These are phyloP conservation scores for Palaemon carinicauda DNA, from an alignment of 1,140 invertebrate species.

Conservation along the genomic window DNA sequence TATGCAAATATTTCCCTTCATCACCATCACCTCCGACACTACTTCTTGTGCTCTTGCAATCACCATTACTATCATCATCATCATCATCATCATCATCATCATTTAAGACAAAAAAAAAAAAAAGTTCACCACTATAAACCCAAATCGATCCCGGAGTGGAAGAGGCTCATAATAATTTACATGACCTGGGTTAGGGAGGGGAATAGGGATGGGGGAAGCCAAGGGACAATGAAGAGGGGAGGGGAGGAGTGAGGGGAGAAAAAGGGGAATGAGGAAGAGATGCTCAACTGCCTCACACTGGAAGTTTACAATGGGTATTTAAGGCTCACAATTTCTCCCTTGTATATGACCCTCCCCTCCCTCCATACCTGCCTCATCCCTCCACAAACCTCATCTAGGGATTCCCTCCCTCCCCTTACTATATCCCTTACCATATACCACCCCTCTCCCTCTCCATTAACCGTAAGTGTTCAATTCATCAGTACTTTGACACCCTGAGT, in stretches of 20 bases:
- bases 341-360: background rate
- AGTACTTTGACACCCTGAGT: background rate
- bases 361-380: background rate
- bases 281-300: background rate
- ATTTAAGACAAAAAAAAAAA: background rate
- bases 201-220: no score
- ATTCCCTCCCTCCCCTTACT: background rate
- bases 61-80: no score
- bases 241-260: background rate
- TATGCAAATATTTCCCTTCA: background rate
- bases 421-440: background rate
- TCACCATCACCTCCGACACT: background rate
- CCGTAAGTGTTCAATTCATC: constrained; percentile 14
- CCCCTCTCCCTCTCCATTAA: background rate
- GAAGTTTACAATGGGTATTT: background rate
- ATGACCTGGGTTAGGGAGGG: background rate
- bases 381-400: no score
- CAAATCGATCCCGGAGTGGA: background rate
- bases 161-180: constrained; percentile 31
- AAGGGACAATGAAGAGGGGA: background rate
- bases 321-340: background rate
- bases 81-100: constrained; percentile 6
- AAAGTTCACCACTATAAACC: constrained; percentile 2
- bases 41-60: background rate
- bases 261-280: background rate